Base-by-base conservation (phyloP, 1,140 invertebrate species). In the Rhyacophila brunnea region DNA sequence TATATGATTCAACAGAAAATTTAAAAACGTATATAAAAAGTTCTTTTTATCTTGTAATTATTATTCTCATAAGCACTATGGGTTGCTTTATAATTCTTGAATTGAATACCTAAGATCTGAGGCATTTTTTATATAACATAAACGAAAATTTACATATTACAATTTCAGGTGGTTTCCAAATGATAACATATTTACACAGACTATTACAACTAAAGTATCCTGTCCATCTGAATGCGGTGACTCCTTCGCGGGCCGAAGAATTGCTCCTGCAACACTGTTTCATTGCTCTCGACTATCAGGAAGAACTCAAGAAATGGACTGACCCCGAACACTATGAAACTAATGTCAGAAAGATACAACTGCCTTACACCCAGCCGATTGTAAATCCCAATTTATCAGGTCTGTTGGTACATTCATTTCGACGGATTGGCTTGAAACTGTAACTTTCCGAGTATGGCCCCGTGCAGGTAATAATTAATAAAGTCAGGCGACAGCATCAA, bases 191-290 rank as follows among this genome's bases (percentile, higher is more conserved):
- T 71, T 81, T 98, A 71, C 93, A 96, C 67, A 84, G 92, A 63
- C 74, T 96, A n/a, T 79, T 97, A 13, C 94, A 97, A 74, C 79
- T 98, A 14, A 97, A 96, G 74, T 96, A 97, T 79, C 93, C 95
- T 3, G 88, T 89, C 1, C 94, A 96, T 79, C 82, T 91, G 0
- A 89, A 88, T 71, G 86, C 90, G 4, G 90, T 97, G 52, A 93
- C 92, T 2, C 83, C 89, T 63, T 92, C 87, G 60, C 82, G 93
- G 65, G 90, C 89, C 47, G 94, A 96, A 78, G 91, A 95, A 68
- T 76, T 97, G 23, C 77, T 96, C 1, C 87, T 92, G 51, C 85
- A 89, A 35, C 88, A 96, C 71, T 89, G 88, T 60, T 80, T 81
- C 49, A 80, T 96, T 49, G 87, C 92, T 13, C 68, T 84, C 0